Evolutionary conservation across 2,797 vertebrate genomes (phyloP).

Genomic region (Microcaecilia unicolor): DNA sequence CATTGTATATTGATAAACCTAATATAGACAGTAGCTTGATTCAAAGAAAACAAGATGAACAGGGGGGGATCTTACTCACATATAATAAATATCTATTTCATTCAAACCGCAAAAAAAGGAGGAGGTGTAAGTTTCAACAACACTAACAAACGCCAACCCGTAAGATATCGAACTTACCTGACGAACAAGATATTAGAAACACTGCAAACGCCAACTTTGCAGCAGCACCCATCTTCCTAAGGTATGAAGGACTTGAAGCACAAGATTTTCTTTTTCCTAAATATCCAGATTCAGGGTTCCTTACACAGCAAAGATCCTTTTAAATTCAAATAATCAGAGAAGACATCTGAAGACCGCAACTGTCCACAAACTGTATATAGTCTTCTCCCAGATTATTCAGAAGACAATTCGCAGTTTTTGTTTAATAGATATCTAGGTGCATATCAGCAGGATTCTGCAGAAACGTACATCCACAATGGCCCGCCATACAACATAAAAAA

Average conservation of each 20-base stretch:
- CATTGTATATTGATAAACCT: not conserved
- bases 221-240: constrained; percentile 97
- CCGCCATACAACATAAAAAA: constrained; percentile 36
- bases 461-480: no score
- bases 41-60: no score
- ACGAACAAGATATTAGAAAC: constrained; percentile 96
- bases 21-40: no score
- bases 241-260: no score
- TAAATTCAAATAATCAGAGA: constrained; percentile 40
- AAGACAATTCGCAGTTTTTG: constrained; percentile 16
- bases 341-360: constrained; percentile 20
- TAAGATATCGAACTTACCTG: constrained; percentile 91
- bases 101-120: not conserved
- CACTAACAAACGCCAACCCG: no score
- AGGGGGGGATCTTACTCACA: no score
- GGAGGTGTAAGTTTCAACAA: not conserved
- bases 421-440: constrained; percentile 31
- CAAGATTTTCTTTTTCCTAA: constrained; percentile 41
- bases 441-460: no score
- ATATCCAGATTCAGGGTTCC: constrained; percentile 50
- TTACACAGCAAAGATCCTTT: constrained; percentile 44
- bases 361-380: constrained; percentile 24
- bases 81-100: no score
- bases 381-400: constrained; percentile 5
- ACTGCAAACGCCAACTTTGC: constrained; percentile 94